Conservation (phyloP, 2,888 invertebrate genomes). For the Drosophila leonis region DNA sequence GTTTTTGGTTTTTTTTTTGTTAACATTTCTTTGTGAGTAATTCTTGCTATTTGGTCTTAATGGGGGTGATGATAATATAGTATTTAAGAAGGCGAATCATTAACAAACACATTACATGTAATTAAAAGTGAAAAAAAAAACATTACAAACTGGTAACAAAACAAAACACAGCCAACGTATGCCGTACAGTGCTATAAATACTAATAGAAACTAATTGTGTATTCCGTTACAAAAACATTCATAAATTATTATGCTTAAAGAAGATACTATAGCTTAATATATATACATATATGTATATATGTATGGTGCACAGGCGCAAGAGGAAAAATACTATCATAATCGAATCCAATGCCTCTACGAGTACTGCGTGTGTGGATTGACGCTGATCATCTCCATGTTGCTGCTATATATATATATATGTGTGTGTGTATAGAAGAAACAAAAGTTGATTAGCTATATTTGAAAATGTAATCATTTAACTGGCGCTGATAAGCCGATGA, state of each 20-base stretch:
- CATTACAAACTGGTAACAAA: slow-evolving; percentile 26
- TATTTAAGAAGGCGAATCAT: slow-evolving; percentile 14
- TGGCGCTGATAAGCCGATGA: slow-evolving; percentile 52
- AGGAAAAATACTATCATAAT: slow-evolving; percentile 21
- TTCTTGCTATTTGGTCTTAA: slow-evolving; percentile 24
- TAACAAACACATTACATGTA: slow-evolving; percentile 37
- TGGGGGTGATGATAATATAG: not conserved
- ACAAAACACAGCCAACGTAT: slow-evolving; percentile 24
- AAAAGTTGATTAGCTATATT: slow-evolving; percentile 34
- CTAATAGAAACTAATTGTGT: slow-evolving; percentile 44
- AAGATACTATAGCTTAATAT: slow-evolving; percentile 35
- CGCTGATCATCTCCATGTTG: slow-evolving; percentile 95
- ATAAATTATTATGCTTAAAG: slow-evolving; percentile 44
- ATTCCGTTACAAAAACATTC: slow-evolving; percentile 32
- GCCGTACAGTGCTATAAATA: slow-evolving; percentile 33
- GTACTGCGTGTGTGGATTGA: slow-evolving; percentile 94
- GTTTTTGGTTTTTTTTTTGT: not conserved
- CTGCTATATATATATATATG: slow-evolving; percentile 85
- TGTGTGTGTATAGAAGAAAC: not conserved
- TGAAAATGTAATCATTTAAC: slow-evolving; percentile 17
- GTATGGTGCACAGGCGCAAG: slow-evolving; percentile 35
- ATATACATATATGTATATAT: slow-evolving; percentile 15
- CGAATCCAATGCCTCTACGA: slow-evolving; percentile 86
- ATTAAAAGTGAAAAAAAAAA: slow-evolving; percentile 14
- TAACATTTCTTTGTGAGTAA: not conserved